phyloP scores from a whole-genome alignment of 1,140 invertebrate species.

The Elymnias hypermnestra region DNA sequence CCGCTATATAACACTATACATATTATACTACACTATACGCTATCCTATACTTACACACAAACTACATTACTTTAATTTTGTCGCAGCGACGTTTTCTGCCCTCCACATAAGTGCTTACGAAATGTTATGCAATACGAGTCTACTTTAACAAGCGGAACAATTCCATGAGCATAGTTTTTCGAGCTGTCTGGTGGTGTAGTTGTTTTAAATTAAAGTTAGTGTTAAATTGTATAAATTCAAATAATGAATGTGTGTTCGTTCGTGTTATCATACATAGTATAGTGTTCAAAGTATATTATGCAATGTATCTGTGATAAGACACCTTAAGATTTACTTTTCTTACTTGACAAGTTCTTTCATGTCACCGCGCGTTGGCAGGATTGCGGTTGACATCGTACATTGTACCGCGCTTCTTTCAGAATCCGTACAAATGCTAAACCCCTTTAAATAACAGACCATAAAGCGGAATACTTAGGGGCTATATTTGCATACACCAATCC shows the following conservation, averaged over 20 bases:
- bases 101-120: too few relatives aligned
- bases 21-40: too few relatives aligned
- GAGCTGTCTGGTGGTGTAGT: too few relatives aligned
- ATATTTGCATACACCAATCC: conserved; percentile 2
- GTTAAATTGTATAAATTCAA: not conserved
- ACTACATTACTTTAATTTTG: too few relatives aligned
- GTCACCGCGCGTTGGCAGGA: conserved; percentile 22
- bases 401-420: conserved; percentile 18
- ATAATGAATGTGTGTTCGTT: not conserved
- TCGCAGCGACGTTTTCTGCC: too few relatives aligned
- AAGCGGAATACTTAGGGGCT: conserved; percentile 24
- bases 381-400: conserved; percentile 21
- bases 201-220: too few relatives aligned
- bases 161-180: too few relatives aligned
- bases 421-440: too few relatives aligned
- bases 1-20: too few relatives aligned
- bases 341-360: conserved; percentile 24
- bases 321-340: conserved; percentile 14
- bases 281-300: not conserved
- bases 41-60: too few relatives aligned
- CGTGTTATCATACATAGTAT: not conserved
- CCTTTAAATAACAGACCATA: conserved; percentile 25
- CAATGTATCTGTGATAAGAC: not conserved
- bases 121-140: too few relatives aligned
- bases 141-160: too few relatives aligned